Conservation (phyloP, 2,888 invertebrate genomes). For the Andrena bucephala region DNA sequence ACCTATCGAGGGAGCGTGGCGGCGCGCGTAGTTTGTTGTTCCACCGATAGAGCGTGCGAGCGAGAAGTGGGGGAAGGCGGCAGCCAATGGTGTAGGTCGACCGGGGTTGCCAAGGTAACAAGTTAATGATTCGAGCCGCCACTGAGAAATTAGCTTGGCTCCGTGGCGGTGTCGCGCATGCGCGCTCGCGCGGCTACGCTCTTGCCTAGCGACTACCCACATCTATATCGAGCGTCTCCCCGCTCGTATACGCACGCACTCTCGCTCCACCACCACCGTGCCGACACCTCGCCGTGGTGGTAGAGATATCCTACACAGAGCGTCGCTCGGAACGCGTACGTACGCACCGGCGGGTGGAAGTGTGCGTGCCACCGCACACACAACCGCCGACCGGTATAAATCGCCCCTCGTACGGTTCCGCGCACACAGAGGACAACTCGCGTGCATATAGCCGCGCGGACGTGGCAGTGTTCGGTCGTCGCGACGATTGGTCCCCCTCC, state of each 20-base stretch:
- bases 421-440: too few relatives aligned
- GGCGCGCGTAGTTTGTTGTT: constrained; percentile 67
- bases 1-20: constrained; percentile 47
- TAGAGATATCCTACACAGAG: not conserved
- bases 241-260: not conserved
- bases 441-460: not conserved
- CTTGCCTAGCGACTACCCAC: constrained; percentile 26
- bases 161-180: constrained; percentile 61
- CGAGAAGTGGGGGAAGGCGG: constrained; percentile 72
- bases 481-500: constrained; percentile 84
- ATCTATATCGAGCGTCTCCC: constrained; percentile 14
- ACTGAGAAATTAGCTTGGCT: constrained; percentile 83
- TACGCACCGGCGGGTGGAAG: too few relatives aligned
- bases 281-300: not conserved
- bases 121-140: constrained; percentile 85
- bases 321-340: not conserved
- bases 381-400: not conserved
- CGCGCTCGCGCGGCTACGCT: constrained; percentile 39
- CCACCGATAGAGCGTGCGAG: constrained; percentile 67
- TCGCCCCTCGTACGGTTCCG: not conserved
- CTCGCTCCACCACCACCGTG: not conserved
- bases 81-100: constrained; percentile 82
- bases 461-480: constrained; percentile 56
- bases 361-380: too few relatives aligned
- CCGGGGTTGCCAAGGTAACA: constrained; percentile 84